Evolutionary conservation across 2,113 vertebrate genomes (phyloP), one percentile per base, ranked within the genome.

Genomic region (Antigone vipio): DNA sequence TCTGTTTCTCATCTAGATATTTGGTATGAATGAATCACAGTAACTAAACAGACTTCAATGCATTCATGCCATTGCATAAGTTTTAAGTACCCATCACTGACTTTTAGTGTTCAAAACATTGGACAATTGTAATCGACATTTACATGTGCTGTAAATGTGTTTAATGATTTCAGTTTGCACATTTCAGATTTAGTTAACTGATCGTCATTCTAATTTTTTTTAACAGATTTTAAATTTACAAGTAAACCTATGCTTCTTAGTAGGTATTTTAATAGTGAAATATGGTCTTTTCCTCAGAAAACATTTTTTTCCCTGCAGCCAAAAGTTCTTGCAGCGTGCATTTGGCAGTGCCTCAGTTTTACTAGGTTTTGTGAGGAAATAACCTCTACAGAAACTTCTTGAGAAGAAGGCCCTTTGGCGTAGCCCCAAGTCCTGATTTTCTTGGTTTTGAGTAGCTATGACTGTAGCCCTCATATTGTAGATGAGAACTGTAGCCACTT

Each of bases 371-470:
- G 19, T 38, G 1, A 0, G 42, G 22, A 63, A 50, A 50, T 45
- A 58, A 18, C 52, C 8, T 52, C 34, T 62, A 26, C 27, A 22
- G 32, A 62, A 56, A 35, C 7, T 56, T 87, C 15, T 42, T 50
- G 7, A 87, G 16, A 62, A 8, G 9, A 44, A 49, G 2, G 9
- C 26, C 2, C 44, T 77, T 64, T 5, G 1, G 3, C 1, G 0
- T 64, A 66, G 15, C 27, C 16, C 6, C 6, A 44, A 45, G 29
- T 16, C 52, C 32, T n/a, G 9, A n/a, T 66, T 67, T 77, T 9
- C 23, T 40, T 49, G 21, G 2, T 45, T 71, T 55, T 64, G 20
- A 78, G 47, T 16, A 32, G 13, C 15, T 55, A 10, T 29, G 22
- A 49, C 17, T 5, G 3, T 23, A 75, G 6, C 2, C 4, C 12